Evolutionary conservation across 2,888 invertebrate genomes (phyloP).

Genomic region (Stenchaetothrips biformis): DNA sequence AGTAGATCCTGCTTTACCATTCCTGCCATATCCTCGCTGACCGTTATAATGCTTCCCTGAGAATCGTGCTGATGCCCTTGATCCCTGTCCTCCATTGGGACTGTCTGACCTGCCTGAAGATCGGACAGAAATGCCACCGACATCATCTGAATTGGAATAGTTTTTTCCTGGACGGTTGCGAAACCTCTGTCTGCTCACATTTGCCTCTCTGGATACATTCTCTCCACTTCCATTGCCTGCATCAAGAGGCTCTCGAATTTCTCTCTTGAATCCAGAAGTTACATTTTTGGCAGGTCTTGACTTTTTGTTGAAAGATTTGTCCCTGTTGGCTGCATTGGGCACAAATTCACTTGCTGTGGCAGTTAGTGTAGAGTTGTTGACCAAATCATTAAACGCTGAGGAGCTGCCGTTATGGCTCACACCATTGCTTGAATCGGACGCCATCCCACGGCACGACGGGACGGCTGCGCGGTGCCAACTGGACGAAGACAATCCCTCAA

Average conservation of each 20-base stretch:
- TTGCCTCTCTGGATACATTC: neutral
- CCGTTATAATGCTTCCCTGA: neutral
- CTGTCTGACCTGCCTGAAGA: neutral
- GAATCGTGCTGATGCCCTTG: neutral
- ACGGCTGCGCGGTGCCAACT: too few species aligned
- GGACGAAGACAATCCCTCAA: too few species aligned
- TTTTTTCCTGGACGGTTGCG: neutral
- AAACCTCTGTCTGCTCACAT: neutral
- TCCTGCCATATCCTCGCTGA: neutral
- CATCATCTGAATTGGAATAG: neutral
- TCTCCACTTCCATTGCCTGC: neutral
- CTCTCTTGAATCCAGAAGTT: neutral
- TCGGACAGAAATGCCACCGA: neutral
- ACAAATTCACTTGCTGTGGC: neutral
- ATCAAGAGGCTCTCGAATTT: neutral
- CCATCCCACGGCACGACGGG: neutral
- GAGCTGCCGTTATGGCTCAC: neutral
- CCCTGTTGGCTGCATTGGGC: neutral
- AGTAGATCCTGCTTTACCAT: neutral
- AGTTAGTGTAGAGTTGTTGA: neutral
- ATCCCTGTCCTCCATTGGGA: neutral
- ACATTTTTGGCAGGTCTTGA: neutral
- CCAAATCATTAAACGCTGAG: neutral
- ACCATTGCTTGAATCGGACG: neutral
- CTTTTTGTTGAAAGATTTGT: neutral